Conservation (phyloP, 2,888 invertebrate species). For the Cryptosula pallasiana region DNA sequence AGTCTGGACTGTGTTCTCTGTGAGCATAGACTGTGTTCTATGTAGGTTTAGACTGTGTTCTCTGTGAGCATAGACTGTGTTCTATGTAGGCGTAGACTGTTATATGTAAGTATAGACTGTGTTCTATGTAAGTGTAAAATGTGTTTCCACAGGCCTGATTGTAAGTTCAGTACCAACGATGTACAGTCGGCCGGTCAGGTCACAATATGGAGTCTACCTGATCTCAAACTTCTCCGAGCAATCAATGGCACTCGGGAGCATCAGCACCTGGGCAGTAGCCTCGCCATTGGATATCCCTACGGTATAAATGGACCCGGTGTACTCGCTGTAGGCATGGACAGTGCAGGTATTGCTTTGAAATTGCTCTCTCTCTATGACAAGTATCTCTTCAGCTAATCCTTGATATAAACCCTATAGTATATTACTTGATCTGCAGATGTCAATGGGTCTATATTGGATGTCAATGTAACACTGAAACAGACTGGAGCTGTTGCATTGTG, state of each 20-base stretch:
- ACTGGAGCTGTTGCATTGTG: not conserved
- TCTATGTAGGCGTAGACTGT: too few species aligned
- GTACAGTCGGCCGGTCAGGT: constrained; percentile 33
- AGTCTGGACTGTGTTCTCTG: too few species aligned
- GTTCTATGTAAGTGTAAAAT: too few species aligned
- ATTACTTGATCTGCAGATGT: too few species aligned
- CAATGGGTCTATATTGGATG: not conserved
- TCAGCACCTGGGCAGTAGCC: not conserved
- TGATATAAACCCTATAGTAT: too few species aligned
- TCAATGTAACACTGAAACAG: not conserved
- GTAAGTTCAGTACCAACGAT: constrained; percentile 31
- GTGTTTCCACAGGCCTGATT: constrained; percentile 33
- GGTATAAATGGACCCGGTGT: not conserved
- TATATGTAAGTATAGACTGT: too few species aligned
- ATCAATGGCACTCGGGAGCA: not conserved
- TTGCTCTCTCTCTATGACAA: too few species aligned
- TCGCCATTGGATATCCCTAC: not conserved
- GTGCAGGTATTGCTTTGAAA: too few species aligned
- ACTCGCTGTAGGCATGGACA: not conserved
- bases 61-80: too few species aligned
- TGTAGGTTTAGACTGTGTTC: too few species aligned
- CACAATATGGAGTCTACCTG: constrained; percentile 24
- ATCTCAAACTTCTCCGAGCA: not conserved
- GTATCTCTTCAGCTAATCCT: too few species aligned
- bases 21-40: not conserved